Percentiles rank a stretch among this genome's conserved stretches.
phyloP scores from a whole-genome alignment of 2,888 invertebrate genomes.

The Psylliodes chrysocephalus region DNA sequence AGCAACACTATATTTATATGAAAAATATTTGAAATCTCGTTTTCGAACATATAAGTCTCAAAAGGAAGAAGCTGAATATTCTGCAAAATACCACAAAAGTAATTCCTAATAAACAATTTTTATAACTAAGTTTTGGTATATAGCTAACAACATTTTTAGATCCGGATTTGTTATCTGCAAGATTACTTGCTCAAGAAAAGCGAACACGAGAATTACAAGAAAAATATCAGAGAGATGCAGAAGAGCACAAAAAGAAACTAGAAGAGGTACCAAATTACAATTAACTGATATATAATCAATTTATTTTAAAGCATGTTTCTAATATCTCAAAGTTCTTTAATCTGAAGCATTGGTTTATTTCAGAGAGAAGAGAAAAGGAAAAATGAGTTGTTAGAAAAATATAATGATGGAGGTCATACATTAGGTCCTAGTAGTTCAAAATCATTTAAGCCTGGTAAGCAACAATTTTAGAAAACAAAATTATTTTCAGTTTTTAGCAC shows the following conservation, averaged over 20 bases:
- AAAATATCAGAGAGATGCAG: constrained; percentile 58
- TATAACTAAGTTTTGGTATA: background rate
- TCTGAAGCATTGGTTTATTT: too few relatives aligned
- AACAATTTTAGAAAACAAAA: background rate
- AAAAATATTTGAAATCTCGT: constrained; percentile 55
- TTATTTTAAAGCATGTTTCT: background rate
- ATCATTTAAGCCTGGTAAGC: constrained; percentile 49
- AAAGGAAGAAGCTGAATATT: constrained; percentile 61
- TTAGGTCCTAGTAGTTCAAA: constrained; percentile 49
- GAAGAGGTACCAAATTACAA: constrained; percentile 61
- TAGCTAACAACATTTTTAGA: constrained; percentile 54
- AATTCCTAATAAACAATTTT: constrained; percentile 41
- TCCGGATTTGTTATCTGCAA: constrained; percentile 61
- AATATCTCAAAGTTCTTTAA: too few relatives aligned
- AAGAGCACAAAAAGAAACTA: constrained; percentile 56
- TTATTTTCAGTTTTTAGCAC: too few relatives aligned
- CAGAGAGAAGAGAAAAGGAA: constrained; percentile 57
- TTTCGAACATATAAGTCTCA: constrained; percentile 57
- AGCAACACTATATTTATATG: constrained; percentile 56
- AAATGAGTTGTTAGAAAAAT: constrained; percentile 50
- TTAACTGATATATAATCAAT: too few relatives aligned
- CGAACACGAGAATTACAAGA: constrained; percentile 63
- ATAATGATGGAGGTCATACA: constrained; percentile 50
- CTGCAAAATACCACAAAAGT: constrained; percentile 66
- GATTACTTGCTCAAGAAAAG: constrained; percentile 59